Evolutionary conservation across 2,797 vertebrate species (phyloP), one percentile per base, ranked within the genome.

Genomic region (Mormyrus hasselquistii): DNA sequence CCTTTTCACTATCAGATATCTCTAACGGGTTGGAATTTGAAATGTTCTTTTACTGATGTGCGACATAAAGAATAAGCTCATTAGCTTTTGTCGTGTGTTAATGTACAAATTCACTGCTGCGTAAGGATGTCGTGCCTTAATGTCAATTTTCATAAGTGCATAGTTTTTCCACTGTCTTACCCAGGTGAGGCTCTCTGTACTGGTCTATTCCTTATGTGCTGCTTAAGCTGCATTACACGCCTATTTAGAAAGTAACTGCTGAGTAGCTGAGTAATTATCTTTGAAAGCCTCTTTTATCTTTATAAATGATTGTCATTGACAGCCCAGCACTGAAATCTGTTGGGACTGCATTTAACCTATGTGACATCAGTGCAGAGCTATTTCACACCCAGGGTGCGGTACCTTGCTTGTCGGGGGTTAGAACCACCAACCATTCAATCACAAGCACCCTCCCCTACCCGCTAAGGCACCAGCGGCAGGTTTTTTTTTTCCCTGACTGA

Each of bases 1-100:
- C 90, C 89, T 90, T 89, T 87, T 53, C 86, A 44, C 38, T 44
- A 7, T 79, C 34, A 29, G 38, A 92, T 90, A 90, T 38, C 49
- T 88, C 69, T 53, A 25, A 50, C 50, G 49, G 87, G 65, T 76
- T 34, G 25, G 87, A 79, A 50, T 88, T 76, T 65, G 22, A 88
- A 79, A 49, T 73, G 87, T 76, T 16, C 49, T 50, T 34, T 79
- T 79, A 79, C 73, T 76, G 69, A 76, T 79, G 73, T 79, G 73
- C 44, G 38, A 73, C 14, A 79, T 79, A 79, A 79, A 79, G 34
- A 76, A 38, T 76, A 41, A 41, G 69, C 34, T 14, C 69, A 25
- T 62, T 19, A 4, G 34, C 10, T 6, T 16, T 38, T 76, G 69
- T 76, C 65, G 1, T 76, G 69, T 76, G 1, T 69, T 22, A 9